Evolutionary conservation across 2,888 invertebrate species (phyloP).

Genomic region (Drosophila ezoana): DNA sequence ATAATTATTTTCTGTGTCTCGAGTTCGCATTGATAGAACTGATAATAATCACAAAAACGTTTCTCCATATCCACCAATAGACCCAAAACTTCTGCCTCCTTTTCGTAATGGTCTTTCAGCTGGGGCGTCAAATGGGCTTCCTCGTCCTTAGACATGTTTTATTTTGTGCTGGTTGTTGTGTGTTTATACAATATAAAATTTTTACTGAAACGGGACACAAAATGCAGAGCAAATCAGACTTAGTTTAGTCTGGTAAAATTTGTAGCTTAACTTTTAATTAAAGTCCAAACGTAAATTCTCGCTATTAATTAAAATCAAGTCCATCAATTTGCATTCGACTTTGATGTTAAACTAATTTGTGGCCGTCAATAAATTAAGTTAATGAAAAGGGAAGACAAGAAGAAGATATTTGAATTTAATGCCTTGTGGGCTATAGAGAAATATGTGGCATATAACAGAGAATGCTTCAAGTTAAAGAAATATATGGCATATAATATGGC

Average conservation of each 20-base stretch:
- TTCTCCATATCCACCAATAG: slow-evolving; percentile 66
- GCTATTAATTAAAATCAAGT: slow-evolving; percentile 30
- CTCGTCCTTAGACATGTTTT: slow-evolving; percentile 16
- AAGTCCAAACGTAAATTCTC: slow-evolving; percentile 24
- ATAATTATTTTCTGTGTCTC: slow-evolving; percentile 65
- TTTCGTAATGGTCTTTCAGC: slow-evolving; percentile 59
- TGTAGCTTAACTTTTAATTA: slow-evolving; percentile 8
- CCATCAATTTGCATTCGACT: slow-evolving; percentile 43
- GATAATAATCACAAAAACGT: slow-evolving; percentile 59
- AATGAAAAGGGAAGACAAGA: slow-evolving; percentile 14
- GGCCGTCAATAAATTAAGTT: slow-evolving; percentile 34
- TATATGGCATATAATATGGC: neutral
- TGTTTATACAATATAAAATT: slow-evolving; percentile 1
- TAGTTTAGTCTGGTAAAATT: neutral
- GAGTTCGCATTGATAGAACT: slow-evolving; percentile 63
- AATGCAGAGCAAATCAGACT: no score
- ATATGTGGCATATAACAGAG: slow-evolving; percentile 13
- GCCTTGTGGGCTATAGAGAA: neutral
- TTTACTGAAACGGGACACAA: neutral
- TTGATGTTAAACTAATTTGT: slow-evolving; percentile 59
- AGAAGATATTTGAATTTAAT: slow-evolving; percentile 2
- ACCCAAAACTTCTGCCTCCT: slow-evolving; percentile 59
- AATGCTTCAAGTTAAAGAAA: no score
- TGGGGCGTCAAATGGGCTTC: slow-evolving; percentile 64
- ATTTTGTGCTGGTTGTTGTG: neutral